Conservation (phyloP, 2,888 invertebrate genomes). For the Cerastoderma edule region DNA sequence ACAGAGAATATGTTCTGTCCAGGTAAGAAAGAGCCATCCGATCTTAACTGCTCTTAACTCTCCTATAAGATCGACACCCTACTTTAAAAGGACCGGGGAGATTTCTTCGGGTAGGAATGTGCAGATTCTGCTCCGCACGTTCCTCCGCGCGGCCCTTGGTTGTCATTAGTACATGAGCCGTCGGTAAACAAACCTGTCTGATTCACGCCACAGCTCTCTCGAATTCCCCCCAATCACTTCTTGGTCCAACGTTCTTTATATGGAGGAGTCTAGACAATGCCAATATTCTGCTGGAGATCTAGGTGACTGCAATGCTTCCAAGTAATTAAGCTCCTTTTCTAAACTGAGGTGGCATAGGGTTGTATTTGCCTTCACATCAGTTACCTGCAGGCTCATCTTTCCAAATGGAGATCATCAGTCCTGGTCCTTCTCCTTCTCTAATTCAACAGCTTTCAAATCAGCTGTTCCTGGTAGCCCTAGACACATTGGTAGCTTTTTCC, state of each 20-base stretch:
- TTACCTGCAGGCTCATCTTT: not conserved
- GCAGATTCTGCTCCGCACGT: too few relatives aligned
- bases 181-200: too few relatives aligned
- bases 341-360: not conserved
- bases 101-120: too few relatives aligned
- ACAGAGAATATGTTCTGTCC: too few relatives aligned
- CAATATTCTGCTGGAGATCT: slow-evolving; percentile 17
- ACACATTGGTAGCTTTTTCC: slow-evolving; percentile 18
- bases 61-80: too few relatives aligned
- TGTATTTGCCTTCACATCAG: slow-evolving; percentile 5
- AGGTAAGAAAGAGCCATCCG: too few relatives aligned
- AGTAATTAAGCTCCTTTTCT: slow-evolving; percentile 11
- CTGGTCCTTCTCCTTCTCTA: slow-evolving; percentile 24
- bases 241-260: not conserved
- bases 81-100: too few relatives aligned
- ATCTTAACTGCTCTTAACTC: too few relatives aligned
- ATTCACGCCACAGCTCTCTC: too few relatives aligned
- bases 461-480: slow-evolving; percentile 23
- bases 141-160: too few relatives aligned
- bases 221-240: too few relatives aligned
- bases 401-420: not conserved
- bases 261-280: slow-evolving; percentile 11
- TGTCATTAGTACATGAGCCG: too few relatives aligned
- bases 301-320: slow-evolving; percentile 2
- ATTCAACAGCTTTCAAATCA: slow-evolving; percentile 21